phyloP scores from a whole-genome alignment of 2,888 invertebrate genomes.

The Scaptomyza caliginosa region DNA sequence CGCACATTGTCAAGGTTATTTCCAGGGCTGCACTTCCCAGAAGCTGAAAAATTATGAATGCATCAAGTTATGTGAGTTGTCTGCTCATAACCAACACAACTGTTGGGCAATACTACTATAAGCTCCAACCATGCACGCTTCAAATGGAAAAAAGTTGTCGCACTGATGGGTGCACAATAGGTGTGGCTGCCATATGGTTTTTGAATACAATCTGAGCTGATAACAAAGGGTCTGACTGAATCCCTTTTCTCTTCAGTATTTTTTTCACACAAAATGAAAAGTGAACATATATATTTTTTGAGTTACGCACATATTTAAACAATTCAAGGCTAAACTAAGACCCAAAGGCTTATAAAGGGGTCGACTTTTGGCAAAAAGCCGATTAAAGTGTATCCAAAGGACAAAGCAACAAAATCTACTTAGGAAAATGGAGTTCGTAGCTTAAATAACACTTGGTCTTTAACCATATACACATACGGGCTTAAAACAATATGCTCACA shows the following conservation, averaged over 20 bases:
- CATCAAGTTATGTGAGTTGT: slow-evolving; percentile 33
- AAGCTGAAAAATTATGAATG: slow-evolving; percentile 33
- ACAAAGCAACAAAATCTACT: slow-evolving; percentile 10
- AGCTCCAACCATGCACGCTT: background rate
- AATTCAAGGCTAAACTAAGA: slow-evolving; percentile 8
- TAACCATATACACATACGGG: background rate
- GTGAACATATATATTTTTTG: slow-evolving; percentile 19
- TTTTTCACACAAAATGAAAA: slow-evolving; percentile 6
- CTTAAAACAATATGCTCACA: background rate
- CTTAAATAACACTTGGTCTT: slow-evolving; percentile 1
- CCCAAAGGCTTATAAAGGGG: slow-evolving; percentile 17
- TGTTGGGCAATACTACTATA: slow-evolving; percentile 6
- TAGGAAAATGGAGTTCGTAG: background rate
- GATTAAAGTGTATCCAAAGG: slow-evolving; percentile 2
- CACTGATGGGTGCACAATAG: slow-evolving; percentile 4
- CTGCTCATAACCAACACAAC: background rate
- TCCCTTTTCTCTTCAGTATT: slow-evolving; percentile 16
- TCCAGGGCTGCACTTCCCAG: slow-evolving; percentile 11
- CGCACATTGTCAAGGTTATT: slow-evolving; percentile 1
- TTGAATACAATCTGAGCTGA: slow-evolving; percentile 12
- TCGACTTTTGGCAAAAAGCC: slow-evolving; percentile 10
- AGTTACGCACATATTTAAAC: slow-evolving; percentile 27
- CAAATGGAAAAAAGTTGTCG: background rate
- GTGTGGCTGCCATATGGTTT: slow-evolving; percentile 3
- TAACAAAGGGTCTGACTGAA: slow-evolving; percentile 26